Percentiles rank a stretch among this genome's conserved stretches.
These are phyloP conservation scores for Capreolus pygargus DNA, from an alignment of 2,113 vertebrate genomes.

Conservation along the genomic window DNA sequence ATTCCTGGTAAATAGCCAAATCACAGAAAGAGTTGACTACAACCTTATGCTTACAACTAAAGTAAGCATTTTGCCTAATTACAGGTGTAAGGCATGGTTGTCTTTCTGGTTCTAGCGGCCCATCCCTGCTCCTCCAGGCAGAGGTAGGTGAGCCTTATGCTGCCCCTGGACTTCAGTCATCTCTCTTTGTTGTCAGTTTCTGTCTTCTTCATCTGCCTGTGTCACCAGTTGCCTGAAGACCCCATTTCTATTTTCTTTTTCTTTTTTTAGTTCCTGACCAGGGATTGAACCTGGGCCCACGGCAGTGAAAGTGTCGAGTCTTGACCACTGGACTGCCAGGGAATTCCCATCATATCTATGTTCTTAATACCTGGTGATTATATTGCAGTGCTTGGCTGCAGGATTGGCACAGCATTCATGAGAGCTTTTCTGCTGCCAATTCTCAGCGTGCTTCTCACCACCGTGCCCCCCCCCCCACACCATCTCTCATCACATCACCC, in stretches of 20 bases:
- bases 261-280: background rate
- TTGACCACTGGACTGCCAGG: background rate
- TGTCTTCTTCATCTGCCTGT: background rate
- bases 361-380: slow-evolving; percentile 5
- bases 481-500: background rate
- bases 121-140: background rate
- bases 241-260: background rate
- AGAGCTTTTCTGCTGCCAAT: background rate
- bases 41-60: background rate
- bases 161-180: background rate
- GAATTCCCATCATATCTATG: background rate
- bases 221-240: background rate
- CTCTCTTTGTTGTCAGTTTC: background rate
- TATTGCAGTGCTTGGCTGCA: background rate
- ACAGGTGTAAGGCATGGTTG: background rate
- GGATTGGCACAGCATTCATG: background rate
- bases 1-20: slow-evolving; percentile 9
- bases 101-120: slow-evolving; percentile 9
- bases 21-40: background rate
- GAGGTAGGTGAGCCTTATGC: background rate
- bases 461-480: fast-evolving
- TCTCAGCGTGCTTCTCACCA: background rate
- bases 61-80: slow-evolving; percentile 53
- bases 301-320: fast-evolving
- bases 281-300: background rate